phyloP scores from a whole-genome alignment of 2,113 vertebrate species.

The Noctilio leporinus region DNA sequence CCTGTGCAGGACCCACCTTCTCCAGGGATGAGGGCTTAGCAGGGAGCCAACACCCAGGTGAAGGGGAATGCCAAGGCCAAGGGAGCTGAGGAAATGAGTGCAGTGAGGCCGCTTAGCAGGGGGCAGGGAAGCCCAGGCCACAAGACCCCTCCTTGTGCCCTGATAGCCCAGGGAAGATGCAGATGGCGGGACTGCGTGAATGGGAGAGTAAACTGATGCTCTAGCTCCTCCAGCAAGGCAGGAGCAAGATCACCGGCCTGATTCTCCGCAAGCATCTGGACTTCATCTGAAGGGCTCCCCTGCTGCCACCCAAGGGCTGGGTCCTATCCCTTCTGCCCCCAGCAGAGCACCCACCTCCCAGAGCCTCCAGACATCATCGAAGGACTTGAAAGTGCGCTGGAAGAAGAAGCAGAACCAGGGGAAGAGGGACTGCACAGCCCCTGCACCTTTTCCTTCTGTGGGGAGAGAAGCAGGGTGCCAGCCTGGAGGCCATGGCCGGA shows the following conservation, averaged over 20 bases:
- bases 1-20: background rate
- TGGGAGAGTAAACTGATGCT: background rate
- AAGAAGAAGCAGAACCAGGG: slow-evolving; percentile 72
- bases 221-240: background rate
- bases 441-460: slow-evolving; percentile 46
- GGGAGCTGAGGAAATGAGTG: background rate
- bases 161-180: background rate
- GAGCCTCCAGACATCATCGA: slow-evolving; percentile 54
- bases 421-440: slow-evolving; percentile 49
- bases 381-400: slow-evolving; percentile 66
- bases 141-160: background rate
- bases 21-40: background rate
- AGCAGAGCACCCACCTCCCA: slow-evolving; percentile 42
- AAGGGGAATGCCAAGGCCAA: background rate
- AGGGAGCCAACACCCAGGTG: background rate
- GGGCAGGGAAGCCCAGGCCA: accelerated
- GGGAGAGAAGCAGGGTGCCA: background rate
- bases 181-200: background rate
- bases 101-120: background rate
- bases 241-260: background rate
- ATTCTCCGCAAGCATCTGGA: background rate
- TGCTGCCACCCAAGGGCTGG: accelerated
- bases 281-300: background rate
- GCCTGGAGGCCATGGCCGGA: background rate
- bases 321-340: background rate